Base-by-base conservation (phyloP, 1,140 invertebrate species). In the Pygmarrhopalites habei region DNA sequence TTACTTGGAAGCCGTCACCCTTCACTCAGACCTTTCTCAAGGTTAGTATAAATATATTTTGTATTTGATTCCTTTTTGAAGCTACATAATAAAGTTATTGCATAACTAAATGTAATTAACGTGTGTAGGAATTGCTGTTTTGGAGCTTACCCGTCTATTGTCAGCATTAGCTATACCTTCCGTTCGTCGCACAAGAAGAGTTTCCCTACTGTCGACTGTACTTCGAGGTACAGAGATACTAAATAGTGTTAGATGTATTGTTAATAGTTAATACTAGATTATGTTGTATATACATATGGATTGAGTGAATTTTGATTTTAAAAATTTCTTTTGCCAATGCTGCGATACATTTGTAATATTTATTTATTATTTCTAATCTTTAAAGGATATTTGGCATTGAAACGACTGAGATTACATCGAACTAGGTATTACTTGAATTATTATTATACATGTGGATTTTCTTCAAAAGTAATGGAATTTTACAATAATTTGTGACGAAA, bases 391-490 rank as follows among this genome's bases (percentile, higher is more conserved):
- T n/a, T n/a, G n/a, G n/a, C n/a, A n/a, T n/a, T n/a, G n/a, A n/a
- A n/a, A n/a, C n/a, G n/a, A n/a, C n/a, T n/a, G n/a, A n/a, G n/a
- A n/a, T n/a, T n/a, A n/a, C n/a, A n/a, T n/a, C n/a, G n/a, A n/a
- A n/a, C n/a, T n/a, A n/a, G n/a, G n/a, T n/a, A n/a, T n/a, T n/a
- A n/a, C n/a, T n/a, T n/a, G n/a, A n/a, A n/a, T n/a, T n/a, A n/a
- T n/a, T n/a, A n/a, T n/a, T n/a, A n/a, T n/a, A n/a, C n/a, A 98
- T 99, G 94, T 95, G 98, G 76, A 78, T 98, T 56, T 80, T 98
- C n/a, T 95, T 99, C 0, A 93, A 94, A 73, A 98, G 98, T 76
- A 98, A 98, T 79, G 98, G 98, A 56, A 98, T 99, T 71, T 94
- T 90, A 64, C 79, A 98, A 0, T 95, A 98, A 79, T 78, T 99